These are phyloP conservation scores for Proteles cristata DNA, from an alignment of 2,113 vertebrate genomes.

Conservation along the genomic window DNA sequence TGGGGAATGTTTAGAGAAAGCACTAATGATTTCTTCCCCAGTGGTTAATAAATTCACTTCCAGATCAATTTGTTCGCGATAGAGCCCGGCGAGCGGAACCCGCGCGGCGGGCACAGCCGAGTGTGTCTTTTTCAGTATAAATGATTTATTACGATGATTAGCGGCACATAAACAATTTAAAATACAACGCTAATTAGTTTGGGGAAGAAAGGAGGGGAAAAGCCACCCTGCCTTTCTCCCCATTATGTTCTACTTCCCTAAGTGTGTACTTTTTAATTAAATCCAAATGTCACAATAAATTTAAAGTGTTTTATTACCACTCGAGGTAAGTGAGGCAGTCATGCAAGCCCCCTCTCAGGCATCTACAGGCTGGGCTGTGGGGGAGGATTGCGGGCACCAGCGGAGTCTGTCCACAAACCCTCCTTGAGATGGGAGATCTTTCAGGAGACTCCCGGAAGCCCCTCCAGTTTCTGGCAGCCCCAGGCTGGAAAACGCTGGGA, in stretches of 20 bases:
- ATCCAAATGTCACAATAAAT: conserved; percentile 93
- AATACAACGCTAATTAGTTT: conserved; percentile 92
- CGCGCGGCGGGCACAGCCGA: conserved; percentile 87
- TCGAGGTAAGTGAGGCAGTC: conserved; percentile 87
- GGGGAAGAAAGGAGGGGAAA: conserved; percentile 88
- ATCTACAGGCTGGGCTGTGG: conserved; percentile 66
- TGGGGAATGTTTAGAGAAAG: conserved; percentile 91
- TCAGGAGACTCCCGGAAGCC: not conserved
- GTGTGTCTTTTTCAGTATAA: conserved; percentile 91
- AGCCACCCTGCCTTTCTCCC: conserved; percentile 86
- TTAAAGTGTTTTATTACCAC: conserved; percentile 90
- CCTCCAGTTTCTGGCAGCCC: not conserved
- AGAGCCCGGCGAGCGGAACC: conserved; percentile 91
- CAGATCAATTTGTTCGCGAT: conserved; percentile 93
- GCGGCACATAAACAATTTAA: conserved; percentile 93
- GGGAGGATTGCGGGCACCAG: not conserved
- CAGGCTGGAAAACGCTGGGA: not conserved
- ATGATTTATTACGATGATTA: conserved; percentile 94
- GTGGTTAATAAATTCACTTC: conserved; percentile 93
- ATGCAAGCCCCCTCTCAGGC: conserved; percentile 83
- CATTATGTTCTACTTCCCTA: conserved; percentile 91
- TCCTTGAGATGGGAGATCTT: not conserved
- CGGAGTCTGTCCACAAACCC: not conserved
- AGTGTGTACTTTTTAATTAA: conserved; percentile 93
- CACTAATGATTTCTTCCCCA: conserved; percentile 92